A percentile compares a stretch with the other conserved stretches of the same genome.
Conservation (phyloP, 2,797 vertebrate species). For the Hozukius guyotensis region DNA sequence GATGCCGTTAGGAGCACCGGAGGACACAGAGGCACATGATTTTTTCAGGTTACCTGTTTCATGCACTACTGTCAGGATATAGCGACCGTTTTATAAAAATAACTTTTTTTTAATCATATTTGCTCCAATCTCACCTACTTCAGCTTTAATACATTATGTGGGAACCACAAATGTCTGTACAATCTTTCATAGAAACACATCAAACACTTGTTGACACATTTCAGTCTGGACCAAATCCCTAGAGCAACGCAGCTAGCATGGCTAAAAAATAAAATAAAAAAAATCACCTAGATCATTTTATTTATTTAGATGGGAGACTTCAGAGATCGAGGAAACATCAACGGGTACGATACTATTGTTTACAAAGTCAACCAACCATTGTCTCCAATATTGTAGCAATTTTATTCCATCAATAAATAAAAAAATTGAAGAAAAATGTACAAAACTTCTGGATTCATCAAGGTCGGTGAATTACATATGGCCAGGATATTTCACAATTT, state of each 20-base stretch:
- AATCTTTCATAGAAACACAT: too few species aligned
- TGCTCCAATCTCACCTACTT: too few species aligned
- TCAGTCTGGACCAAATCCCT: too few species aligned
- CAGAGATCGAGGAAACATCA: background rate
- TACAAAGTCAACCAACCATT: background rate
- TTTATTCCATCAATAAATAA: constrained; percentile 62
- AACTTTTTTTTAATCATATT: too few species aligned
- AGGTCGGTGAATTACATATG: background rate
- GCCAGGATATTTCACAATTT: constrained; percentile 8
- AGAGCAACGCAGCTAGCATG: background rate
- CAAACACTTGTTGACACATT: too few species aligned
- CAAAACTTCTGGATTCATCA: constrained; percentile 17
- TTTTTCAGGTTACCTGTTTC: too few species aligned
- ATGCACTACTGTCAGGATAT: too few species aligned
- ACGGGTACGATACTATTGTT: background rate
- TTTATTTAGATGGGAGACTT: background rate
- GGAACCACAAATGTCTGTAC: too few species aligned
- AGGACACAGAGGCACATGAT: too few species aligned
- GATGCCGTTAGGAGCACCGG: too few species aligned
- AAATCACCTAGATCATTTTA: background rate
- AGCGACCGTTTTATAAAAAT: too few species aligned
- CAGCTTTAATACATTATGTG: too few species aligned
- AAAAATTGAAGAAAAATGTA: constrained; percentile 18
- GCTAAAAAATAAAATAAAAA: background rate
- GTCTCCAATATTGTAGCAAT: background rate